phyloP scores from a whole-genome alignment of 2,797 vertebrate species.

The Myotis planiceps region DNA sequence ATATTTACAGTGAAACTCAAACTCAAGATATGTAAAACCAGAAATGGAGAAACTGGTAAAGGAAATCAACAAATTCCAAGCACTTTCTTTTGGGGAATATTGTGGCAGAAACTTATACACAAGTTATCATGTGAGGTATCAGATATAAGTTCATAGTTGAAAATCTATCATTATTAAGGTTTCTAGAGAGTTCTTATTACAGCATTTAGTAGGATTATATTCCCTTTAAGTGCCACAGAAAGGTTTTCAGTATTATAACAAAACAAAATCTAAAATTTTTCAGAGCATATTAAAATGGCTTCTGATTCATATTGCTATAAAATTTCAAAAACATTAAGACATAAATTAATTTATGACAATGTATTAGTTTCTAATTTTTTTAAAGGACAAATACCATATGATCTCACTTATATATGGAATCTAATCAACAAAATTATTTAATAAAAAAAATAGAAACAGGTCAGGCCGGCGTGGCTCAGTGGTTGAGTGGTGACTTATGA shows the following conservation, averaged over 20 bases:
- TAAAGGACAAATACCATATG: background rate
- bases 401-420: background rate
- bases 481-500: too few relatives aligned
- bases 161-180: background rate
- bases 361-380: background rate
- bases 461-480: too few relatives aligned
- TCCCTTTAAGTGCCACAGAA: background rate
- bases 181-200: background rate
- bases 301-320: background rate
- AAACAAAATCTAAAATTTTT: background rate
- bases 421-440: background rate
- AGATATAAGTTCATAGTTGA: slow-evolving; percentile 12
- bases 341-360: background rate
- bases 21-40: background rate
- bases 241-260: background rate
- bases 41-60: background rate
- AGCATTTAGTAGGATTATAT: background rate
- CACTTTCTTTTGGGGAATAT: background rate
- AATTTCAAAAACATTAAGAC: background rate
- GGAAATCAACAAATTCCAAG: background rate
- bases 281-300: background rate
- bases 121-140: background rate
- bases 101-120: background rate
- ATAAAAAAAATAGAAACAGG: background rate
- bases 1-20: background rate